A percentile compares a stretch with the other conserved stretches of the same genome.
These are phyloP conservation scores for Blomia tropicalis DNA, from an alignment of 2,888 invertebrate genomes.

Conservation along the genomic window DNA sequence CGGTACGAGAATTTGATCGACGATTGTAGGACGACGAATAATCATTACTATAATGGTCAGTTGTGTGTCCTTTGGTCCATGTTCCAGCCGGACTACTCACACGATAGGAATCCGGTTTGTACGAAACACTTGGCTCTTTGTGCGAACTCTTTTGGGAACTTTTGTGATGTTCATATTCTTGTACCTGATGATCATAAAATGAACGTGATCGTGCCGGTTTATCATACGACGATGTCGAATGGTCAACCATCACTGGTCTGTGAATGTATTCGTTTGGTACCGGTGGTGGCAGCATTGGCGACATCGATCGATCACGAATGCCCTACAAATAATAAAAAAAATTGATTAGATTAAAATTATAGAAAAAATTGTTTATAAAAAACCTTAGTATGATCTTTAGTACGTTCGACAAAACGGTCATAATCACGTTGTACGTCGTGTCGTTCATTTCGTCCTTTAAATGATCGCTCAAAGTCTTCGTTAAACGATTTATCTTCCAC, in stretches of 20 bases:
- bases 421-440: constrained; percentile 17
- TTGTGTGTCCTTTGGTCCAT: neutral
- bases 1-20: neutral
- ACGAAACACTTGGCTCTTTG: neutral
- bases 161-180: neutral
- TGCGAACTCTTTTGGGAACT: neutral
- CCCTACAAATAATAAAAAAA: neutral
- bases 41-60: neutral
- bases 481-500: constrained; percentile 18
- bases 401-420: constrained; percentile 18
- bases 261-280: constrained; percentile 10
- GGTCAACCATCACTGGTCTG: neutral
- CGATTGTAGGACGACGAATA: neutral
- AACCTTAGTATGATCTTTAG: constrained; percentile 17
- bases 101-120: neutral
- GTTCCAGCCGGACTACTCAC: neutral
- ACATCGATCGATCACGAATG: constrained; percentile 8
- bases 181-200: constrained; percentile 10
- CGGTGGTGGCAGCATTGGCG: constrained; percentile 15
- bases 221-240: neutral
- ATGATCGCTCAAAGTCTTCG: constrained; percentile 22
- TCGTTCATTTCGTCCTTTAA: constrained; percentile 8
- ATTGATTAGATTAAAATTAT: neutral
- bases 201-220: neutral
- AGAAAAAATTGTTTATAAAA: neutral